Evolutionary conservation across 64 coral and sea anemone species (phyloP).

Genomic region (Anthopleura sola): DNA sequence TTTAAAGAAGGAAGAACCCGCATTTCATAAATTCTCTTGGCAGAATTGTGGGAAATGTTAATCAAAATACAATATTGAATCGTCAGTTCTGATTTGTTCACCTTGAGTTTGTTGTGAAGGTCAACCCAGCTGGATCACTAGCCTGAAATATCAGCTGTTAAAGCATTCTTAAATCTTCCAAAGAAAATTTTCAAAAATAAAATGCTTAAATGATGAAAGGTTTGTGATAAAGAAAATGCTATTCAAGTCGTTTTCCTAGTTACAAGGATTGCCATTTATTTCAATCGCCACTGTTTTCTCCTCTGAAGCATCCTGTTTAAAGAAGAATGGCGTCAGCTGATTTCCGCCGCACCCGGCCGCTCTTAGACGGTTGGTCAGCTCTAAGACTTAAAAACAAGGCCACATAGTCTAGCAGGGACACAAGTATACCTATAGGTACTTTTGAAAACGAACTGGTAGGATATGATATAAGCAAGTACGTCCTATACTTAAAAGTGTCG

Average conservation of each 20-base stretch:
- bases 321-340: not conserved
- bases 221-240: not conserved
- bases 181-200: not conserved
- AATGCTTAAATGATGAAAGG: not conserved
- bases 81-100: too few relatives aligned
- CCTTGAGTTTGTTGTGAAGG: too few relatives aligned
- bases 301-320: not conserved
- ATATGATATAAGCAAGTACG: too few relatives aligned
- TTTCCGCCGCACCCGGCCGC: not conserved
- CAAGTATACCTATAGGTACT: not conserved
- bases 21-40: too few relatives aligned
- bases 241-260: not conserved
- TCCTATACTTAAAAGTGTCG: too few relatives aligned
- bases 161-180: too few relatives aligned
- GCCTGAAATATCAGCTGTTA: too few relatives aligned
- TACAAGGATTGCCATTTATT: not conserved
- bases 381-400: not conserved
- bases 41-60: too few relatives aligned
- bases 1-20: too few relatives aligned
- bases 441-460: not conserved
- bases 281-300: not conserved
- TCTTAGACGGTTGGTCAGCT: not conserved
- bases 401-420: not conserved
- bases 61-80: too few relatives aligned
- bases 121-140: too few relatives aligned